Evolutionary conservation across 2,797 vertebrate species (phyloP).

Genomic region (Enteromius viviparus): DNA sequence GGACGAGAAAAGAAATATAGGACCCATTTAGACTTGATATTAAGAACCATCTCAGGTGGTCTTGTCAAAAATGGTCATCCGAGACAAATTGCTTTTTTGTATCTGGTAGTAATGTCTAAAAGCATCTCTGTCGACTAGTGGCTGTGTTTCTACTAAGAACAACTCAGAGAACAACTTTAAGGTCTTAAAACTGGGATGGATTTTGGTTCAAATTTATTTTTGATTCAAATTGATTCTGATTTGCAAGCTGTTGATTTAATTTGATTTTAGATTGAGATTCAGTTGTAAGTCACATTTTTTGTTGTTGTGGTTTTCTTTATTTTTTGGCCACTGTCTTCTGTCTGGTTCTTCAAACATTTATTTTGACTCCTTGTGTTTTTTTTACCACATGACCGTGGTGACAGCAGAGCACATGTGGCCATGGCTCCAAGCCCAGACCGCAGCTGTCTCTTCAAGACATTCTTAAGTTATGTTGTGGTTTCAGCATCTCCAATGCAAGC

Average conservation of each 20-base stretch:
- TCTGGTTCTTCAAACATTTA: slow-evolving; percentile 38
- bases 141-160: background rate
- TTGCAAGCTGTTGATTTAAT: background rate
- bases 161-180: background rate
- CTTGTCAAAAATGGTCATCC: background rate
- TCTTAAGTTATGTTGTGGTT: slow-evolving; percentile 50
- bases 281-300: background rate
- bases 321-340: background rate
- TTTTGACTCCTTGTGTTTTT: slow-evolving; percentile 37
- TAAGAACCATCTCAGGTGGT: slow-evolving; percentile 3
- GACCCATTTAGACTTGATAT: background rate
- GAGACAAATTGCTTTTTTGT: background rate
- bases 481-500: background rate
- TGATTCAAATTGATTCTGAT: background rate
- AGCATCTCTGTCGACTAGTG: background rate
- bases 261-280: background rate
- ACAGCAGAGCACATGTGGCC: slow-evolving; percentile 32
- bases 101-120: background rate
- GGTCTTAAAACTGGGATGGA: background rate
- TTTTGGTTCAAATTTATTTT: background rate
- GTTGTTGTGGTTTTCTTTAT: background rate
- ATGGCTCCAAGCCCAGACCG: slow-evolving; percentile 35
- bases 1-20: slow-evolving; percentile 21
- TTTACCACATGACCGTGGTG: slow-evolving; percentile 32
- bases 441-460: slow-evolving; percentile 47